Evolutionary conservation across 2,113 vertebrate genomes (phyloP).

Genomic region (Caranx ignobilis): DNA sequence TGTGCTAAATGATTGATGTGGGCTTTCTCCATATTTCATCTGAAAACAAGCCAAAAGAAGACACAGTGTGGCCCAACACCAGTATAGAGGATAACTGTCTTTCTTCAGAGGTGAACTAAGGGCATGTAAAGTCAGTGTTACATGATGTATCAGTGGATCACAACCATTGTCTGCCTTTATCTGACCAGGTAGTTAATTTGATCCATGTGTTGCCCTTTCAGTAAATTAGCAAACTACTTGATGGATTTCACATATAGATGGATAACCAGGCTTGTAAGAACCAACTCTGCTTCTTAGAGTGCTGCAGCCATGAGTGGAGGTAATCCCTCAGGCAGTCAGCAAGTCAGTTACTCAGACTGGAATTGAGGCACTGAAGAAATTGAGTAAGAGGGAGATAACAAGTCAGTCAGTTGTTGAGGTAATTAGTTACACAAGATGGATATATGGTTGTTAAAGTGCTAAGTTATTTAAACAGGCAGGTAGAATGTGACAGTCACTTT

Average conservation of each 20-base stretch:
- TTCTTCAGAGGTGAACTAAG: constrained; percentile 54
- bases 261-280: constrained; percentile 13
- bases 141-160: neutral
- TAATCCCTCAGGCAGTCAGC: constrained; percentile 8
- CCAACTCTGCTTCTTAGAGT: neutral
- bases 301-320: constrained; percentile 22
- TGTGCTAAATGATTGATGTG: constrained; percentile 62
- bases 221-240: constrained; percentile 15
- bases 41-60: constrained; percentile 58
- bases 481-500: neutral
- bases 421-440: neutral
- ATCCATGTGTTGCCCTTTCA: constrained; percentile 1
- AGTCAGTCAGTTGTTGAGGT: neutral
- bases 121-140: constrained; percentile 20
- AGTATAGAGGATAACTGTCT: constrained; percentile 54
- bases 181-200: constrained; percentile 5
- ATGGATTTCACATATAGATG: neutral
- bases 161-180: constrained; percentile 20
- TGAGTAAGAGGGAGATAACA: neutral
- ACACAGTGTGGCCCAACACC: constrained; percentile 58
- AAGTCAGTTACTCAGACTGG: constrained; percentile 12
- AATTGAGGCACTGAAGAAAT: neutral
- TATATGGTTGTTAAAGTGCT: constrained; percentile 5
- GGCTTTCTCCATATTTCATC: constrained; percentile 41
- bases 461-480: neutral